A percentile compares a stretch with the other conserved stretches of the same genome.
These are phyloP conservation scores for Erpetoichthys calabaricus DNA, from an alignment of 2,797 vertebrate species.

Conservation along the genomic window DNA sequence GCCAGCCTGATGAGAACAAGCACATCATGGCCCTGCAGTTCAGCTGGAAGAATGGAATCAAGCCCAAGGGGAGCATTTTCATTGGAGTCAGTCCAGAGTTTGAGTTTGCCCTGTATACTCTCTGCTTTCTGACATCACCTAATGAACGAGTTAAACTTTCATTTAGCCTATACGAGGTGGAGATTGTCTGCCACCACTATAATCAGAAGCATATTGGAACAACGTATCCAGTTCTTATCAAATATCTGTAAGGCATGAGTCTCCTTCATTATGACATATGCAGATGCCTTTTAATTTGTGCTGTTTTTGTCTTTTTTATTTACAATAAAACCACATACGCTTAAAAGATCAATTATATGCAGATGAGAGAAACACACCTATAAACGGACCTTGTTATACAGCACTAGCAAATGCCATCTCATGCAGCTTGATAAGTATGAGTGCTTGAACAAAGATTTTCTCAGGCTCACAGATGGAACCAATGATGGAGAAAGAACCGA, in stretches of 20 bases:
- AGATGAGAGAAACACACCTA: too few relatives aligned
- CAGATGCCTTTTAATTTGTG: constrained; percentile 26
- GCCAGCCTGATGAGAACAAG: constrained; percentile 59
- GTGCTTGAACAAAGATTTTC: too few relatives aligned
- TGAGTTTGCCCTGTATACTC: constrained; percentile 60
- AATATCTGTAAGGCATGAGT: constrained; percentile 27
- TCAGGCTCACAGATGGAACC: too few relatives aligned
- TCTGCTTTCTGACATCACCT: constrained; percentile 58
- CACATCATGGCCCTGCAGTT: constrained; percentile 64
- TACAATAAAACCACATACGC: constrained; percentile 44
- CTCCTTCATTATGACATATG: constrained; percentile 9
- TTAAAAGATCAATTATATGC: too few relatives aligned
- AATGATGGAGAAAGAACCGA: too few relatives aligned
- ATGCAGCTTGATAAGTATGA: too few relatives aligned
- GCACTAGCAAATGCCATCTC: too few relatives aligned
- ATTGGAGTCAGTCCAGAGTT: constrained; percentile 63
- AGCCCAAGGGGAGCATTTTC: constrained; percentile 66
- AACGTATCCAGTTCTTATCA: constrained; percentile 56
- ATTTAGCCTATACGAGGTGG: constrained; percentile 57
- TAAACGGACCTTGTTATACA: too few relatives aligned
- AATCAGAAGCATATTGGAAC: constrained; percentile 63
- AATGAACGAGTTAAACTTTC: constrained; percentile 55
- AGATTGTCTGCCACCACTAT: constrained; percentile 62
- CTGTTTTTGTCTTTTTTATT: constrained; percentile 47
- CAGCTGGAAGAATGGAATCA: constrained; percentile 63